These are phyloP conservation scores for Heteromurus nitidus DNA, from an alignment of 2,888 invertebrate species.

Conservation along the genomic window DNA sequence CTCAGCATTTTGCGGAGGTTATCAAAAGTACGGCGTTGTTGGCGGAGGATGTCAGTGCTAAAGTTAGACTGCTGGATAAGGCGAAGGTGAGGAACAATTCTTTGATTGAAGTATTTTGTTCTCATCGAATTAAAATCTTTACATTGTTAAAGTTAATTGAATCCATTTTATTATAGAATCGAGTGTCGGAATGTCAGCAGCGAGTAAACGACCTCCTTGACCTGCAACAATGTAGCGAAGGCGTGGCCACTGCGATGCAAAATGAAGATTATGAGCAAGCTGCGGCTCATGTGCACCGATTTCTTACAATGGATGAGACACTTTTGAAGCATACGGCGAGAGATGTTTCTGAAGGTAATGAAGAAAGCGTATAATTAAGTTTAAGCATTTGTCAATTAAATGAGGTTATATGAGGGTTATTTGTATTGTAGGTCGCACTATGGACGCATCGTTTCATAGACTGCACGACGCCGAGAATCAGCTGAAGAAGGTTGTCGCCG, in stretches of 20 bases:
- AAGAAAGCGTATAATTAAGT: background rate
- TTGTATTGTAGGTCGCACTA: conserved; percentile 79
- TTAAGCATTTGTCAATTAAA: background rate
- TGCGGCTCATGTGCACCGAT: conserved; percentile 95
- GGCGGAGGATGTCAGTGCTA: conserved; percentile 95
- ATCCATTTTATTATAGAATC: conserved; percentile 79
- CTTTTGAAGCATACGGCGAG: conserved; percentile 85
- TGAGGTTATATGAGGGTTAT: too few relatives aligned
- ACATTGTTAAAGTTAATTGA: background rate
- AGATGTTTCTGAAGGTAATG: conserved; percentile 82
- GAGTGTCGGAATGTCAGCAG: conserved; percentile 95
- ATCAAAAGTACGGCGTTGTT: conserved; percentile 90
- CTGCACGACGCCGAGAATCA: conserved; percentile 86
- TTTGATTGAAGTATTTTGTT: too few relatives aligned
- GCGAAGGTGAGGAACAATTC: conserved; percentile 88
- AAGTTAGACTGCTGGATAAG: conserved; percentile 93
- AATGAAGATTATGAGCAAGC: conserved; percentile 98
- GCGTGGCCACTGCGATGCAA: conserved; percentile 94
- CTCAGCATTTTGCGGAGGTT: conserved; percentile 88
- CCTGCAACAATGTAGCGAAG: conserved; percentile 95
- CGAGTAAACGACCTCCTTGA: conserved; percentile 96
- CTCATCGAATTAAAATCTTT: too few relatives aligned
- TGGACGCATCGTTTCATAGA: conserved; percentile 83
- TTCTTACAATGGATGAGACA: conserved; percentile 93
- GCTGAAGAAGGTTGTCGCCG: conserved; percentile 82